Base-by-base conservation (phyloP, 2,888 invertebrate genomes). In the Invenusta paracnida region DNA sequence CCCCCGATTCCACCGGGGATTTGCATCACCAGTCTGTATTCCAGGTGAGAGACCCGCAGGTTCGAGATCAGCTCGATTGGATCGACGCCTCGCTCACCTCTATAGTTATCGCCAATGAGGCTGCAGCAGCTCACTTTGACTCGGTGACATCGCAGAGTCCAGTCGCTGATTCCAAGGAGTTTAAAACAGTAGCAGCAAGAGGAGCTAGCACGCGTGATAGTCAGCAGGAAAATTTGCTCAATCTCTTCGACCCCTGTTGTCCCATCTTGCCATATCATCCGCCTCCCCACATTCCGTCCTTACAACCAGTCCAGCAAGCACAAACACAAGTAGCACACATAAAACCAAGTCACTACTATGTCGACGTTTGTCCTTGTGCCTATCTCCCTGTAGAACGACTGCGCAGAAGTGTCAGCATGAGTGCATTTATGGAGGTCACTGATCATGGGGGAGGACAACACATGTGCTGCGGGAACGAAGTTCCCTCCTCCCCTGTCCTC, bases 21-120 rank as follows among this genome's bases (percentile, higher is more conserved):
- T 73, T 73, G 73, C 73, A 73, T 73, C n/a, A n/a, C n/a, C 73
- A 73, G 25, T 73, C 73, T 73, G 73, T 73, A 23, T 23, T 73
- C 73, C 73, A 73, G 27, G 73, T 73, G 23, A 73, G 73, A 73
- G 73, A 73, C 23, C 73, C 73, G 27, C 17, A 5, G 23, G 23
- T 73, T 25, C 23, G 27, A 13, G 73, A 73, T 13, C 73, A 73
- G 73, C 25, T 73, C 2, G 73, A 73, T 23, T 73, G 73, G 73
- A 73, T 73, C 2, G 73, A 73, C 73, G 73, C 73, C 27, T 73
- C 73, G 73, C 73, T 73, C 27, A 73, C 73, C 5, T 73, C 73
- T 25, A 23, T 73, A 23, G 73, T 73, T 23, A 73, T 73, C 23
- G 25, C 73, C 73, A 73, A 73, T 73, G 73, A 73, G 23, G 73